A percentile compares a stretch with the other conserved stretches of the same genome.
phyloP scores from a whole-genome alignment of 2,888 invertebrate species.

The Nemotelus nigrinus region DNA sequence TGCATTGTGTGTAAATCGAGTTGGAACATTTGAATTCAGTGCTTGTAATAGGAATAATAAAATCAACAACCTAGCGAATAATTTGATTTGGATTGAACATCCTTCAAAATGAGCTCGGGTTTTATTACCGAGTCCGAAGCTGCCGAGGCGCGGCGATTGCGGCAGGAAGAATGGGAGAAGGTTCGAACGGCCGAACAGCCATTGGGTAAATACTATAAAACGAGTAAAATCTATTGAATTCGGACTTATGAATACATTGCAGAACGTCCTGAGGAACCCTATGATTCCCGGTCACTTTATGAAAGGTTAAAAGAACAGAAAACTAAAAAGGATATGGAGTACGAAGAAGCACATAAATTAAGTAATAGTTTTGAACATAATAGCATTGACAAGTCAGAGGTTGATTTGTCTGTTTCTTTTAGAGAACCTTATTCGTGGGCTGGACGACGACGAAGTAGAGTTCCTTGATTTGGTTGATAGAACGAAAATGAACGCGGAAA shows the following conservation, averaged over 20 bases:
- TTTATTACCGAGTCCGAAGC: constrained; percentile 91
- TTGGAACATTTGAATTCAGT: no score
- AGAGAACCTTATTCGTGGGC: constrained; percentile 88
- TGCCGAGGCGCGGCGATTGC: constrained; percentile 78
- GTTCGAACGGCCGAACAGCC: constrained; percentile 92
- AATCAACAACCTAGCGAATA: no score
- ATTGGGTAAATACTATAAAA: constrained; percentile 69
- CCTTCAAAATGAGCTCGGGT: constrained; percentile 80
- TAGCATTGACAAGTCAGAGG: not conserved
- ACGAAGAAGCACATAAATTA: constrained; percentile 94
- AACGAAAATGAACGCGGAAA: constrained; percentile 85
- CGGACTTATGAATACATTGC: constrained; percentile 44
- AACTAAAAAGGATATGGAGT: constrained; percentile 89
- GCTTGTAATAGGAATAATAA: no score
- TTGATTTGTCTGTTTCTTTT: constrained; percentile 45
- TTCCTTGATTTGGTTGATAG: constrained; percentile 92
- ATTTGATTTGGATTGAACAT: not conserved
- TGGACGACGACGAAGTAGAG: constrained; percentile 96
- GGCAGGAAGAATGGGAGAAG: constrained; percentile 98
- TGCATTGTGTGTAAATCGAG: no score
- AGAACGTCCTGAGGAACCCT: constrained; percentile 90
- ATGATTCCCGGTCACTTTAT: constrained; percentile 87
- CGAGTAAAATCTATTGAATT: not conserved
- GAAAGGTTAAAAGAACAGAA: constrained; percentile 94
- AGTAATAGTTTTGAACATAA: constrained; percentile 68